These are phyloP conservation scores for Sminthurides aquaticus DNA, from an alignment of 2,888 invertebrate species.

Conservation along the genomic window DNA sequence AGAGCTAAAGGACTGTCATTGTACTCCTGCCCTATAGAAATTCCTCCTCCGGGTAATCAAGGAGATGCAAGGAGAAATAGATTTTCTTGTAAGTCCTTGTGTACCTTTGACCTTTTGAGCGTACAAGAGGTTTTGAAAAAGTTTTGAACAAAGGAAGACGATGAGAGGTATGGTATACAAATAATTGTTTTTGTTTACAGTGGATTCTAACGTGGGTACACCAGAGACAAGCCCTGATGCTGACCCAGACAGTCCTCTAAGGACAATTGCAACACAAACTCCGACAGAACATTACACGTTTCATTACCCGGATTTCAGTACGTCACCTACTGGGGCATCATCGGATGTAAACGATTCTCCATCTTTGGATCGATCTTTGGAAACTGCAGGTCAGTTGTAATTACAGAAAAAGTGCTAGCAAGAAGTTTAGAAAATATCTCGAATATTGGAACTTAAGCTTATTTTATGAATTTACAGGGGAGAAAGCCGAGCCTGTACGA, in stretches of 20 bases:
- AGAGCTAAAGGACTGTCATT: neutral
- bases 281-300: slow-evolving; percentile 54
- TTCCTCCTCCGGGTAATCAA: neutral
- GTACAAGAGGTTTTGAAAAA: no score
- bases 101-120: no score
- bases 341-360: slow-evolving; percentile 9
- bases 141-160: no score
- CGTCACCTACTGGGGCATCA: slow-evolving; percentile 96
- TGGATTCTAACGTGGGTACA: neutral
- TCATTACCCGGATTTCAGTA: slow-evolving; percentile 57
- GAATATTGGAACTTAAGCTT: no score
- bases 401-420: no score
- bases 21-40: neutral
- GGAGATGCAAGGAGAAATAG: neutral
- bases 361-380: no score
- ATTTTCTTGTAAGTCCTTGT: neutral
- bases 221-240: neutral
- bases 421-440: no score
- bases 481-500: neutral
- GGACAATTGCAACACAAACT: slow-evolving; percentile 82
- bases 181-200: neutral
- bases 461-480: no score
- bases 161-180: neutral
- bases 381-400: no score
- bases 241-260: neutral